Evolutionary conservation across 2,113 vertebrate species (phyloP).

Genomic region (Archocentrus centrarchus): DNA sequence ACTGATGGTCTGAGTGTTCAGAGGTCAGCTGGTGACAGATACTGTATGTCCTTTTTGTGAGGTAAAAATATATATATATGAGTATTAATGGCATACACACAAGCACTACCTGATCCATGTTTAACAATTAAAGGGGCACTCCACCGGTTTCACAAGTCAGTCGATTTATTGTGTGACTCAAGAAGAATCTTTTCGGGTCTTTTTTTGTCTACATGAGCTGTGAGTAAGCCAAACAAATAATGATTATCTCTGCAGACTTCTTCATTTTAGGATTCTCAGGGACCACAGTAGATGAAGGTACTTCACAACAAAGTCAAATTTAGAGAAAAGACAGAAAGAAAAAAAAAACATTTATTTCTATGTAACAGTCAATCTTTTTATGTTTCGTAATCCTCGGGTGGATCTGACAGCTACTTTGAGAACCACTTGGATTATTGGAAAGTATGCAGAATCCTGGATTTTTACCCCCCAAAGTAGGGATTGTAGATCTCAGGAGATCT

Average conservation of each 20-base stretch:
- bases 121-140: not conserved
- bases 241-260: not conserved
- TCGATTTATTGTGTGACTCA: not conserved
- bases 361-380: not conserved
- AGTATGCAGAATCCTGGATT: rapidly evolving
- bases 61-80: not conserved
- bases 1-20: not conserved
- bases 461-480: not conserved
- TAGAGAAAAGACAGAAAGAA: not conserved
- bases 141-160: not conserved
- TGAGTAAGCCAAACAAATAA: not conserved
- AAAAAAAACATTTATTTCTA: not conserved
- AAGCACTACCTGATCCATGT: not conserved
- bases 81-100: not conserved
- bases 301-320: not conserved
- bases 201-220: rapidly evolving
- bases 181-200: not conserved
- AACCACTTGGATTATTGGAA: not conserved
- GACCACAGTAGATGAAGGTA: not conserved
- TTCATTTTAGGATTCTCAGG: not conserved
- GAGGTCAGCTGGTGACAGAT: not conserved
- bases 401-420: not conserved
- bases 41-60: not conserved
- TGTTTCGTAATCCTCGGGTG: not conserved
- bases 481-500: not conserved